These are phyloP conservation scores for Pungitius pungitius DNA, from an alignment of 2,113 vertebrate genomes.

Conservation along the genomic window DNA sequence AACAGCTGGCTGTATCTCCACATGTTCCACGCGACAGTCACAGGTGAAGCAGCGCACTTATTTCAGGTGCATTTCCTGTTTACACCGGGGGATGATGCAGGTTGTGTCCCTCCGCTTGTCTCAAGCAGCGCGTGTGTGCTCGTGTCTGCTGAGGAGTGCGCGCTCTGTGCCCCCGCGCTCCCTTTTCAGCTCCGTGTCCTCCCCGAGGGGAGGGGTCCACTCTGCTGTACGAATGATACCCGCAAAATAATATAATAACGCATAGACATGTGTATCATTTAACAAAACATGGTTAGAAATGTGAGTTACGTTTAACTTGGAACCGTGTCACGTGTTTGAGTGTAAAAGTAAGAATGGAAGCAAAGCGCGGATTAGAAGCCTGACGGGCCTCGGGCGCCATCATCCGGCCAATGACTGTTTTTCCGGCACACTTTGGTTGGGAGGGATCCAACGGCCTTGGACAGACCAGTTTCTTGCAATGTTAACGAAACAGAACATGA, in stretches of 20 bases:
- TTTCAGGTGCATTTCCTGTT: conserved; percentile 52
- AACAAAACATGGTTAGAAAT: neutral
- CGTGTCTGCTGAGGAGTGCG: conserved; percentile 6
- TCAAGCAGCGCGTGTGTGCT: neutral
- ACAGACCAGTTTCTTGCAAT: no score
- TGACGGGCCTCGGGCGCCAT: conserved; percentile 44
- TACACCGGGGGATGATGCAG: conserved; percentile 4
- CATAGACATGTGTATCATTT: neutral
- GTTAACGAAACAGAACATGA: neutral
- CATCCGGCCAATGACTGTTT: conserved; percentile 32
- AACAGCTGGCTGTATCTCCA: conserved; percentile 74
- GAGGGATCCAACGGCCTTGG: no score
- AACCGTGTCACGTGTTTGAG: neutral
- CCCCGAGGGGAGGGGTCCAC: conserved; percentile 55
- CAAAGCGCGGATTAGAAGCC: neutral
- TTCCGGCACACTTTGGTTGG: no score
- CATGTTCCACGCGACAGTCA: conserved; percentile 65
- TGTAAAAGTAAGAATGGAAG: neutral
- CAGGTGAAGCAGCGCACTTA: conserved; percentile 18
- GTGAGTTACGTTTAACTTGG: neutral
- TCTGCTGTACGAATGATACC: no score
- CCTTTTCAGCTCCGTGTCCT: conserved; percentile 18
- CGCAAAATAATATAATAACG: neutral
- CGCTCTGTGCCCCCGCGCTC: conserved; percentile 20
- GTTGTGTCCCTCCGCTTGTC: neutral